Evolutionary conservation across 2,888 invertebrate genomes (phyloP), one percentile per base, ranked within the genome.

Genomic region (Caenorhabditis zanzibari): DNA sequence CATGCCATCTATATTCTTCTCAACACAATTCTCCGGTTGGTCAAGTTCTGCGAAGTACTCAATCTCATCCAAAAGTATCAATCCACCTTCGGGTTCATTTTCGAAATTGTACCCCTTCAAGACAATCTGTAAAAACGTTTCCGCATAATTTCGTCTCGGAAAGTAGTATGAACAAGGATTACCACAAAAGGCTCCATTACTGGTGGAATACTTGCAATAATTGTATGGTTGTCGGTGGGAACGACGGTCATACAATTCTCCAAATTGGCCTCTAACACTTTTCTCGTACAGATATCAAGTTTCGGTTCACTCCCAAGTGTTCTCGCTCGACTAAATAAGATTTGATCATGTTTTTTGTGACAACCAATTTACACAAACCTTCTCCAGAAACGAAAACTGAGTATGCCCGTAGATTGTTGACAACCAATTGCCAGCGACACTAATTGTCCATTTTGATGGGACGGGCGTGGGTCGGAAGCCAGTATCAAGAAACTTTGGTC

Each of bases 31-130:
- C 56, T 88, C 88, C 28, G 88, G 87, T 16, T 82, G 74, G 41
- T 88, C 87, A 12, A 89, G 54, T 52, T 86, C 85, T 4, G 88
- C 87, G 71, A 86, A 87, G 72, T 89, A 89, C 52, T 88, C 86
- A 56, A 89, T 88, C 71, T 82, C 81, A 54, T 88, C 89, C 14
- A 89, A 54, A 16, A 89, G 59, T 79, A 89, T 87, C 35, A 89
- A 49, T 2, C 89, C 89, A 16, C 89, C 89, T 83, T 89, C 89
- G 10, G 89, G 89, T 59, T 85, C 85, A 59, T 89, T 89, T 63
- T 87, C 85, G 68, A 89, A 89, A 47, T 86, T 88, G 54, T 87
- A 87, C 0, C 89, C 89, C 22, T 86, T 81, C 44, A 89, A 82
- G 32, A 88, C 88, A 69, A 89, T 86, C 89, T 89, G 64, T 32